A percentile compares a stretch with the other conserved stretches of the same genome.
These are phyloP conservation scores for Ovis canadensis DNA, from an alignment of 2,113 vertebrate genomes.

Conservation along the genomic window DNA sequence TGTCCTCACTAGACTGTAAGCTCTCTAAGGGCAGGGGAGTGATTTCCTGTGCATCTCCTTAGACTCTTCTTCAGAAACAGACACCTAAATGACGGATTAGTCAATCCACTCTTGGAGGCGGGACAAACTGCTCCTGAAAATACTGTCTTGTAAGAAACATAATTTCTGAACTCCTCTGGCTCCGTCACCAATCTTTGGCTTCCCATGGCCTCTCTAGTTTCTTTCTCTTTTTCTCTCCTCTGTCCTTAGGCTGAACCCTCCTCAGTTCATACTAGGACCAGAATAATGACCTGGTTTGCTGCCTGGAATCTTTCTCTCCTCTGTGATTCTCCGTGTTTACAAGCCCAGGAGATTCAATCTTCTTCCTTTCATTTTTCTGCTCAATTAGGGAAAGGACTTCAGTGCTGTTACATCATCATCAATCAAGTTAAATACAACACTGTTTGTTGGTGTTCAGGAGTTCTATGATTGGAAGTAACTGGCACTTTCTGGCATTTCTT, in stretches of 20 bases:
- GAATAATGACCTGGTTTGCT: neutral
- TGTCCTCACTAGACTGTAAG: neutral
- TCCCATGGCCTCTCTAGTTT: neutral
- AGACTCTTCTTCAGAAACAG: neutral
- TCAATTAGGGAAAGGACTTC: neutral
- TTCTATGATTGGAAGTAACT: neutral
- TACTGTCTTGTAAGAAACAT: neutral
- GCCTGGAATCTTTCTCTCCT: neutral
- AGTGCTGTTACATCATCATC: neutral
- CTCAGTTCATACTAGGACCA: neutral
- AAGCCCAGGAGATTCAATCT: neutral
- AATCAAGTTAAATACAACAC: neutral
- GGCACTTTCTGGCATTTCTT: neutral
- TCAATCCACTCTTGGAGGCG: neutral
- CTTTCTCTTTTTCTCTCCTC: neutral
- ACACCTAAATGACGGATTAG: neutral
- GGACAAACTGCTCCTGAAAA: neutral
- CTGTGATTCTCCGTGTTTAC: neutral
- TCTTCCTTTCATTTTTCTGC: neutral
- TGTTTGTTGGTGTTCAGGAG: neutral
- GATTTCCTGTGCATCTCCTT: neutral
- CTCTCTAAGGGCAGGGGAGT: accelerated
- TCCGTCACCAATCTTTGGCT: neutral
- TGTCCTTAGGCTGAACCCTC: neutral
- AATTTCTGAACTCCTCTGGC: neutral